Evolutionary conservation across 2,797 vertebrate genomes (phyloP).

Genomic region (Varecia variegata): DNA sequence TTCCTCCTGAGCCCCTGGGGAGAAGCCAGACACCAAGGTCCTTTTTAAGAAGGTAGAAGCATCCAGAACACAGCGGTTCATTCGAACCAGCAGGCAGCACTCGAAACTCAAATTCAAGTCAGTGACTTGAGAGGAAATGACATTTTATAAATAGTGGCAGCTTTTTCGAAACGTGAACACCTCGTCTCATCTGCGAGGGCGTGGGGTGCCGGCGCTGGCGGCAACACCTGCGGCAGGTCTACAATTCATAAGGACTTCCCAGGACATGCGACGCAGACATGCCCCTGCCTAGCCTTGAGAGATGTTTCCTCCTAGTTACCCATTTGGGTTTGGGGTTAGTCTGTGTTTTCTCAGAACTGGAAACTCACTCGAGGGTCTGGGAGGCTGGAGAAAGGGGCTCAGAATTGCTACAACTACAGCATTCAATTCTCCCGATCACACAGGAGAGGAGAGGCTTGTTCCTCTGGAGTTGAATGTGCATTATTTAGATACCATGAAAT

Average conservation of each 20-base stretch:
- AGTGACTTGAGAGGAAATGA: not conserved
- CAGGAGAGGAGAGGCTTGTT: conserved; percentile 14
- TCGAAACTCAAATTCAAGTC: not conserved
- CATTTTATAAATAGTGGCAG: not conserved
- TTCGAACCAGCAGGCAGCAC: not conserved
- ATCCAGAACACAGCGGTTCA: not conserved
- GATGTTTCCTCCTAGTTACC: not conserved
- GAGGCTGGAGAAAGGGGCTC: not conserved
- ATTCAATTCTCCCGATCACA: not conserved
- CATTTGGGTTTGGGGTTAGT: not conserved
- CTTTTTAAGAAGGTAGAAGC: not conserved
- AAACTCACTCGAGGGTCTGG: not conserved
- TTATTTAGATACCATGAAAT: conserved; percentile 53
- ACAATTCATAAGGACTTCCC: not conserved
- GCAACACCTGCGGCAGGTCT: not conserved
- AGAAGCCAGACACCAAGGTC: not conserved
- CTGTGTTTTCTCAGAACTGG: not conserved
- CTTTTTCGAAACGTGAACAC: not conserved
- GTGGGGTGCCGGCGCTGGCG: rapidly evolving
- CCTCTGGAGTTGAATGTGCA: not conserved
- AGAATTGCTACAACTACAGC: not conserved
- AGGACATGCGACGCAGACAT: rapidly evolving
- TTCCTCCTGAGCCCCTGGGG: not conserved
- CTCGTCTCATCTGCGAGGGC: not conserved
- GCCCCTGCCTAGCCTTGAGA: not conserved